phyloP scores from a whole-genome alignment of 2,888 invertebrate species.

The Parelbella ahira region DNA sequence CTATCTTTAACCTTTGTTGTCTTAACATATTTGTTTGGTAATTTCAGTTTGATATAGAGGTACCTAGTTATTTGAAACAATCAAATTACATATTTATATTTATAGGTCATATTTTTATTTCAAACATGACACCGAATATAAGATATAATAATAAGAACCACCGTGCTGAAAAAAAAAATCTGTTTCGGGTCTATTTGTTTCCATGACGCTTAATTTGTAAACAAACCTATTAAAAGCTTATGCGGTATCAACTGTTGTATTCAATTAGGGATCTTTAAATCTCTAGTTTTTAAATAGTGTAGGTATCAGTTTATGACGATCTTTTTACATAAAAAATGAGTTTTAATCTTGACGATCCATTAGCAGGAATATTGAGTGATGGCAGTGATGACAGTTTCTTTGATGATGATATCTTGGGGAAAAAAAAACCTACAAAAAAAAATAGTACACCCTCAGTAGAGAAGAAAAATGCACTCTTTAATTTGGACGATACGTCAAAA shows the following conservation, averaged over 20 bases:
- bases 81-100: too few relatives aligned
- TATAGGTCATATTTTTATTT: too few relatives aligned
- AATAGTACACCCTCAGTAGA: conserved; percentile 47
- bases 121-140: too few relatives aligned
- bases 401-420: conserved; percentile 79
- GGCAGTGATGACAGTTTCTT: conserved; percentile 87
- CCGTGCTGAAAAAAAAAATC: conserved; percentile 1
- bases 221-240: conserved; percentile 29
- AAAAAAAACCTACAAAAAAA: conserved; percentile 61
- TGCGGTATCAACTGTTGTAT: too few relatives aligned
- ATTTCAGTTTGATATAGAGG: too few relatives aligned
- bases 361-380: conserved; percentile 84
- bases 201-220: conserved; percentile 57
- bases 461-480: conserved; percentile 64
- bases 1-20: too few relatives aligned
- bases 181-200: conserved; percentile 39
- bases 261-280: too few relatives aligned
- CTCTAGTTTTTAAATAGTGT: too few relatives aligned
- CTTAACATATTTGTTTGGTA: too few relatives aligned
- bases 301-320: too few relatives aligned
- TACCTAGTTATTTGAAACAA: too few relatives aligned
- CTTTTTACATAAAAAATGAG: conserved; percentile 59
- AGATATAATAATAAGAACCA: too few relatives aligned
- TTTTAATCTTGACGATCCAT: conserved; percentile 82
- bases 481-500: conserved; percentile 48